These are phyloP conservation scores for Brachionus angularis DNA, from an alignment of 1,140 invertebrate species.

Conservation along the genomic window DNA sequence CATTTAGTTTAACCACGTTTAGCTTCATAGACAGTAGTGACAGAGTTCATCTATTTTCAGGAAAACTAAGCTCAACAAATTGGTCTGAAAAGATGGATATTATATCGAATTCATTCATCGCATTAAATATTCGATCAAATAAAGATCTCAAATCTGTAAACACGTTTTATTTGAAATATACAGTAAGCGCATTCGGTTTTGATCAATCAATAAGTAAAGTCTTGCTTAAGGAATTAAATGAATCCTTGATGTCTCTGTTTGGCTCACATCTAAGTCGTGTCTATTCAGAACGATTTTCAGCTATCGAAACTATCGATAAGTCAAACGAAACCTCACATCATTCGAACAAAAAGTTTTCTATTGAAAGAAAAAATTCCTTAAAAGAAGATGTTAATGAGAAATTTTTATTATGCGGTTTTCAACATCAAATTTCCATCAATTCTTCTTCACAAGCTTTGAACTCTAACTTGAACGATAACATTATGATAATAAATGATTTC, in stretches of 20 bases:
- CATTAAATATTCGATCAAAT: slow-evolving; percentile 18
- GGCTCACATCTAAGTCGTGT: neutral
- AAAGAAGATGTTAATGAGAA: neutral
- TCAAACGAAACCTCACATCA: neutral
- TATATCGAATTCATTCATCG: neutral
- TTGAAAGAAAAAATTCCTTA: slow-evolving; percentile 9
- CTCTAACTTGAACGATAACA: neutral
- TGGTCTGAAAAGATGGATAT: neutral
- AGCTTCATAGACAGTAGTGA: slow-evolving; percentile 1
- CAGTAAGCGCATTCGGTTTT: slow-evolving; percentile 16
- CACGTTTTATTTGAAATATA: slow-evolving; percentile 17
- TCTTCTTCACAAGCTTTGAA: neutral
- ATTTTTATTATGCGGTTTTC: slow-evolving; percentile 27
- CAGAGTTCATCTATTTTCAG: neutral
- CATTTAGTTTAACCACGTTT: neutral
- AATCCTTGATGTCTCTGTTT: slow-evolving; percentile 5
- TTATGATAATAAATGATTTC: neutral
- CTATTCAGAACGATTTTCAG: neutral
- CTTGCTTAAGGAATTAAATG: neutral
- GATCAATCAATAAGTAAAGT: neutral
- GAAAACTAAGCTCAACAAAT: neutral
- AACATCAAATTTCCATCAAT: slow-evolving; percentile 28
- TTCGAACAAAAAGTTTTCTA: neutral
- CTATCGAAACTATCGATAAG: neutral
- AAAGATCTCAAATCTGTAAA: slow-evolving; percentile 8